Percentiles rank a stretch among this genome's conserved stretches.
Conservation (phyloP, 2,797 vertebrate genomes). For the Varecia variegata region DNA sequence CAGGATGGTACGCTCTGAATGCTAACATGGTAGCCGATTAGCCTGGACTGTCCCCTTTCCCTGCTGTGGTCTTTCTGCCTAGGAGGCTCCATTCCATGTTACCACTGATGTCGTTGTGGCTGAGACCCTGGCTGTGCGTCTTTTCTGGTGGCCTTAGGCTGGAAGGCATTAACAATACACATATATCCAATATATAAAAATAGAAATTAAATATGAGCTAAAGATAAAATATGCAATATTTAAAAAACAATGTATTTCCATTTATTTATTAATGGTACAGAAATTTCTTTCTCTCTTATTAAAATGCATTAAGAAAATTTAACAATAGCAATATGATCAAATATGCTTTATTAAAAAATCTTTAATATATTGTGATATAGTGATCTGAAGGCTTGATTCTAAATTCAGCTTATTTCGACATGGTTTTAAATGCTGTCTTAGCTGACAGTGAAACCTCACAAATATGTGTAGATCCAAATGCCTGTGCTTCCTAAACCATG, state of each 20-base stretch:
- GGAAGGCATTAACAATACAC: neutral
- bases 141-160: neutral
- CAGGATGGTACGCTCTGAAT: neutral
- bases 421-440: neutral
- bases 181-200: neutral
- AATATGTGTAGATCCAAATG: neutral
- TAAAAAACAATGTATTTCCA: neutral
- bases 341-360: neutral
- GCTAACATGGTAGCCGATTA: no score
- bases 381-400: neutral
- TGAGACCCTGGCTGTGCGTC: neutral
- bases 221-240: neutral
- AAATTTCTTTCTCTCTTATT: neutral
- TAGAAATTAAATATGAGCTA: neutral
- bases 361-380: neutral
- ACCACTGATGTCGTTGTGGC: accelerated
- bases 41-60: no score
- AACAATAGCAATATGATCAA: neutral
- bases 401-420: neutral
- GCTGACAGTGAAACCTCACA: neutral
- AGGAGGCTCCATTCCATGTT: accelerated
- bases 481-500: neutral
- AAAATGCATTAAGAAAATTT: neutral
- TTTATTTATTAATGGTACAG: neutral
- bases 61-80: neutral